phyloP scores from a whole-genome alignment of 2,113 vertebrate species.

The Antechinus flavipes region DNA sequence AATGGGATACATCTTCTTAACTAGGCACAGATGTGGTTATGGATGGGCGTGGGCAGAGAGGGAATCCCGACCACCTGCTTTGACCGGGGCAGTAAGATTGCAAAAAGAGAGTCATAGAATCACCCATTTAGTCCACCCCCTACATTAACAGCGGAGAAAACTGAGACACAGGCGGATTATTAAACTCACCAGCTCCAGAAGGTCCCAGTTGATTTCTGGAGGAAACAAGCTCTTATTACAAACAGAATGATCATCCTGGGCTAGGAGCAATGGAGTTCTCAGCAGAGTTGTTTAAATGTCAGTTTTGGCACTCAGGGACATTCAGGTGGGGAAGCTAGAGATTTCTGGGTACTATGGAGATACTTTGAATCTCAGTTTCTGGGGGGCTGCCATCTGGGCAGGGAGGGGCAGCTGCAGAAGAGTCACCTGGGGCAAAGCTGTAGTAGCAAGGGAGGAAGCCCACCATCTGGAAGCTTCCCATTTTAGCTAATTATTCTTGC shows the following conservation, averaged over 20 bases:
- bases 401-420: not conserved
- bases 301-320: not conserved
- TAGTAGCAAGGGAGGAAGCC: not conserved
- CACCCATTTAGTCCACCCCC: not conserved
- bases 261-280: not conserved
- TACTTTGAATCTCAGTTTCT: not conserved
- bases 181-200: not conserved
- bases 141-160: not conserved
- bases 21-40: not conserved
- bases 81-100: not conserved
- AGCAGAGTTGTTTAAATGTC: not conserved
- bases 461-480: not conserved
- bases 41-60: not conserved
- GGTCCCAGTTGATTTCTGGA: not conserved
- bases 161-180: not conserved
- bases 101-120: not conserved
- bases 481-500: constrained; percentile 1
- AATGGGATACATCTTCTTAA: not conserved
- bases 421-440: not conserved
- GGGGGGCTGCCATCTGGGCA: not conserved
- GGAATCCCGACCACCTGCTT: not conserved
- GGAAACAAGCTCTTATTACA: not conserved
- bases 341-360: not conserved
- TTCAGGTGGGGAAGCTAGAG: not conserved
- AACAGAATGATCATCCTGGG: not conserved